Percentiles rank a stretch among this genome's conserved stretches.
These are phyloP conservation scores for Tyrannus savana DNA, from an alignment of 2,113 vertebrate genomes.

Conservation along the genomic window DNA sequence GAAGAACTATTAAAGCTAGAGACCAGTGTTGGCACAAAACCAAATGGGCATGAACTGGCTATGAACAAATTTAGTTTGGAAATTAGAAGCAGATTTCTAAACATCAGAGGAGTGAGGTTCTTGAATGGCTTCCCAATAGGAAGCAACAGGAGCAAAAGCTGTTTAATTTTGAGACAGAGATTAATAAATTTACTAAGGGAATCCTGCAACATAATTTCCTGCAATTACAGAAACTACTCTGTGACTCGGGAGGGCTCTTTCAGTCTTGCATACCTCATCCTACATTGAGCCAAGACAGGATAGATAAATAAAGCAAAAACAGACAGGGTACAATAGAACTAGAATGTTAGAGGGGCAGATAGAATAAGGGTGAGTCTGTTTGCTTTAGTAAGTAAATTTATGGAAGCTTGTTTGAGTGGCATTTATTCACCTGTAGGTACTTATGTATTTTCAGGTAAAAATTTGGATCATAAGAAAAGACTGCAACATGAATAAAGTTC, in stretches of 20 bases:
- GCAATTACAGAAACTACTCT: not conserved
- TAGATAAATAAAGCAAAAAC: not conserved
- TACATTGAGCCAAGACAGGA: not conserved
- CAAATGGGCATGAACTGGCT: not conserved
- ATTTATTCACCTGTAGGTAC: not conserved
- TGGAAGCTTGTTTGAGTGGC: fast-evolving
- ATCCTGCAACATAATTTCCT: slow-evolving; percentile 5
- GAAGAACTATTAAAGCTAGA: not conserved
- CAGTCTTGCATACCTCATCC: not conserved
- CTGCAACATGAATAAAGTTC: not conserved
- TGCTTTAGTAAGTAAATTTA: not conserved
- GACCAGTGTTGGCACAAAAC: not conserved
- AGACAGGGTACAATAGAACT: not conserved
- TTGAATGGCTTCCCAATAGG: slow-evolving; percentile 29
- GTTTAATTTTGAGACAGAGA: not conserved
- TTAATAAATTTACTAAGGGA: not conserved
- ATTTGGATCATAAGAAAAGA: not conserved
- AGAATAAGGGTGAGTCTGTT: not conserved
- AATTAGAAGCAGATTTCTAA: slow-evolving; percentile 39
- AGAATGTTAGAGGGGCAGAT: not conserved
- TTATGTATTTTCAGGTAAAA: not conserved
- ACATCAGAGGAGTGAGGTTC: not conserved
- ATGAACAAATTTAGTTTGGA: not conserved
- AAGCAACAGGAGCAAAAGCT: not conserved
- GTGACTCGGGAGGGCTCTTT: not conserved